Evolutionary conservation across 2,113 vertebrate genomes (phyloP).

Genomic region (Apaloderma vittatum): DNA sequence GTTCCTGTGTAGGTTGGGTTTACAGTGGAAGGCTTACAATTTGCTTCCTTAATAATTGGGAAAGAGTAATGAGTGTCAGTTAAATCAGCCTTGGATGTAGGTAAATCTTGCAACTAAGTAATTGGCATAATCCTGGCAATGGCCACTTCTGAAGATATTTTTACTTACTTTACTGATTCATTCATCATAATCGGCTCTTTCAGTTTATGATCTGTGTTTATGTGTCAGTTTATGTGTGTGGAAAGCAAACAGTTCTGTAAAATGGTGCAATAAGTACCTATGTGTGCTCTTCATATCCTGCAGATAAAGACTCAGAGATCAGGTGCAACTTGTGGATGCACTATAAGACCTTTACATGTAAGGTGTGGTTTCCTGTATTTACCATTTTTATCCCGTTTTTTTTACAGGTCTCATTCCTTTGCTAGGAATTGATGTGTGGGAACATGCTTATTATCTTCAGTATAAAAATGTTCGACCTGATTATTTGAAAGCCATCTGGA

Average conservation of each 20-base stretch:
- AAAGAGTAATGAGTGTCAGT: not conserved
- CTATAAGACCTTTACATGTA: not conserved
- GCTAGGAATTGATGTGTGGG: conserved; percentile 98
- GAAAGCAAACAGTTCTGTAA: not conserved
- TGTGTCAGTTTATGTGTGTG: not conserved
- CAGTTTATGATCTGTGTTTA: not conserved
- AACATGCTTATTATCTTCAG: conserved; percentile 98
- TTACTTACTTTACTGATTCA: not conserved
- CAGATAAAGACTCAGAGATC: not conserved
- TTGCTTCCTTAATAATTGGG: not conserved
- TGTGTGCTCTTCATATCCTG: not conserved
- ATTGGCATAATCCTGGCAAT: not conserved
- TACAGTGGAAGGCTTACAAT: not conserved
- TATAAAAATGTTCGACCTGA: conserved; percentile 98
- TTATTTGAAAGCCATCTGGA: conserved; percentile 98
- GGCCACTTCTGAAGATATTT: not conserved
- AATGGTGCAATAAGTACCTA: accelerated
- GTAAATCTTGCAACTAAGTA: not conserved
- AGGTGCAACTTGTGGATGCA: not conserved
- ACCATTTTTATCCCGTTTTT: not conserved
- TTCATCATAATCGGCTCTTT: not conserved
- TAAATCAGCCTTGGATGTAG: not conserved
- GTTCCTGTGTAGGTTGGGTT: not conserved
- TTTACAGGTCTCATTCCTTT: conserved; percentile 90
- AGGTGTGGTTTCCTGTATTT: not conserved